Conservation (phyloP, 2,113 vertebrate genomes). For the Microtus richardsoni region DNA sequence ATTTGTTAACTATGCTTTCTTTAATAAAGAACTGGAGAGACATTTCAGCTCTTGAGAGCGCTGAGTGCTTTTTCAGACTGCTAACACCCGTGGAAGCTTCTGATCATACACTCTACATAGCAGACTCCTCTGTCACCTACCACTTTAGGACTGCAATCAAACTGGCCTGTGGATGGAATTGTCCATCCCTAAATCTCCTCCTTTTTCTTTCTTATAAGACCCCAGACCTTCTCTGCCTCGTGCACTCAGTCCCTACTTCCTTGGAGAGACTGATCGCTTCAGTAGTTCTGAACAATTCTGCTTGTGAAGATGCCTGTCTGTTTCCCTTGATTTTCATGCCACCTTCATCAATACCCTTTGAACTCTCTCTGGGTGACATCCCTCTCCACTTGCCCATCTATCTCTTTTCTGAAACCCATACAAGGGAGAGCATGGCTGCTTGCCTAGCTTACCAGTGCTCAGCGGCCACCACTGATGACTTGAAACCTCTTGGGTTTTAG, state of each 20-base stretch:
- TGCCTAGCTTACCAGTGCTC: not conserved
- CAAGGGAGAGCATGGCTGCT: not conserved
- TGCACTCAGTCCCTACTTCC: not conserved
- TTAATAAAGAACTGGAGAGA: no score
- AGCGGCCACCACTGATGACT: not conserved
- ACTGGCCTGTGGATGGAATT: not conserved
- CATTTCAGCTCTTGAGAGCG: no score
- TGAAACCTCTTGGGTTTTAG: not conserved
- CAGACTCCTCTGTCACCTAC: not conserved
- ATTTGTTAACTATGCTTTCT: no score
- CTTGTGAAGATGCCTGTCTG: not conserved
- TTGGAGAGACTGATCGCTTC: not conserved
- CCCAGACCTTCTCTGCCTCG: not conserved
- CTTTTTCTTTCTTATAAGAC: not conserved
- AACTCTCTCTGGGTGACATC: not conserved
- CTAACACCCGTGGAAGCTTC: not conserved
- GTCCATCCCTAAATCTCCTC: not conserved
- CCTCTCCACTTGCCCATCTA: not conserved
- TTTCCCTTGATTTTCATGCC: not conserved
- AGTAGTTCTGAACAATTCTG: not conserved
- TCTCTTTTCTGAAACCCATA: not conserved
- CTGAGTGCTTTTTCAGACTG: not conserved
- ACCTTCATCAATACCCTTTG: no score
- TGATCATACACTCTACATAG: not conserved
- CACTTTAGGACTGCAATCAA: no score